Conservation (phyloP, 2,888 invertebrate genomes). For the Yponomeuta evonymella region DNA sequence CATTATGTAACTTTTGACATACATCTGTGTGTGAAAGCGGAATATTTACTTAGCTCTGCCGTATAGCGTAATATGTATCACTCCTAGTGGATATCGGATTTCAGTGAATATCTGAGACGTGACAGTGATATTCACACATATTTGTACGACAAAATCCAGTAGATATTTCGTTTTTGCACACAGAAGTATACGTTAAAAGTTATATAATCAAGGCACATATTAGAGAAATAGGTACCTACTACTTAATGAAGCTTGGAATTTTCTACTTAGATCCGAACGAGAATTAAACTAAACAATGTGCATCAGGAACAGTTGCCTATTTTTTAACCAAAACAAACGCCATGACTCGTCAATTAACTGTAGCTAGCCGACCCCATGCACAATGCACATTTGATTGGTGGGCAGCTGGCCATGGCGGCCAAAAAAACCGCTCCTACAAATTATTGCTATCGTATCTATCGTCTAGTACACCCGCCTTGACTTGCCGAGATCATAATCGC, state of each 20-base stretch:
- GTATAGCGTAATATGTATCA: too few species aligned
- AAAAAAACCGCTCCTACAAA: conserved; percentile 68
- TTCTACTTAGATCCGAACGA: neutral
- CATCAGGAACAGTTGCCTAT: conserved; percentile 15
- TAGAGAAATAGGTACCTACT: neutral
- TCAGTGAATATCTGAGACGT: too few species aligned
- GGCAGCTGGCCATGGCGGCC: conserved; percentile 62
- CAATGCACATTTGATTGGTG: conserved; percentile 66
- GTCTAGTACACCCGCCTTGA: conserved; percentile 47
- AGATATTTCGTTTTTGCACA: too few species aligned
- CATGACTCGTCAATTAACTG: conserved; percentile 57
- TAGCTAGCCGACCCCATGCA: conserved; percentile 46
- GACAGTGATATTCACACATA: too few species aligned
- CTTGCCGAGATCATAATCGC: conserved; percentile 52
- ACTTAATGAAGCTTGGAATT: neutral
- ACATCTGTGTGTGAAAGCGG: too few species aligned
- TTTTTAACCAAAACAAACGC: conserved; percentile 27
- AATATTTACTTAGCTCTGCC: too few species aligned
- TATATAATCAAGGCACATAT: neutral
- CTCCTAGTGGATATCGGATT: too few species aligned
- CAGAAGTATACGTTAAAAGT: too few species aligned
- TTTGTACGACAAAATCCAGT: too few species aligned
- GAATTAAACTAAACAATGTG: neutral
- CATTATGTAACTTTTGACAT: too few species aligned
- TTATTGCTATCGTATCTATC: conserved; percentile 47